Conservation (phyloP, 2,797 vertebrate genomes). For the Hirundo rustica region DNA sequence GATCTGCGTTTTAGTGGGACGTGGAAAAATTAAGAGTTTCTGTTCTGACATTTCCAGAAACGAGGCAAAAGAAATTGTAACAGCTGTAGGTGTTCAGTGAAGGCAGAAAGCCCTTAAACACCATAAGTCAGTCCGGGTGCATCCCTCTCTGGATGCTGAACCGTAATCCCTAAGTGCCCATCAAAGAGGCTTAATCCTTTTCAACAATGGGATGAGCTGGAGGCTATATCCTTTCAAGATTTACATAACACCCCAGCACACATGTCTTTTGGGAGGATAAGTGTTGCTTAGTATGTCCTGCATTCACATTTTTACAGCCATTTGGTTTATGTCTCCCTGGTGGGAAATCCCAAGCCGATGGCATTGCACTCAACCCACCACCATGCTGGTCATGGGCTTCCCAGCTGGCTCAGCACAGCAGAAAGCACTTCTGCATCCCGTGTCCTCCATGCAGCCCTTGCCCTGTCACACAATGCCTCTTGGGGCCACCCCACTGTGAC, state of each 20-base stretch:
- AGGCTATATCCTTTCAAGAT: slow-evolving; percentile 36
- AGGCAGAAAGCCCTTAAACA: slow-evolving; percentile 46
- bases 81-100: slow-evolving; percentile 29
- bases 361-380: background rate
- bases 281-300: background rate
- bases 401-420: background rate
- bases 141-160: background rate
- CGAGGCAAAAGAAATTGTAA: background rate
- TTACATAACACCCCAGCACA: slow-evolving; percentile 4
- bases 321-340: background rate
- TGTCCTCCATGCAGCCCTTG: background rate
- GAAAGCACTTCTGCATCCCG: background rate
- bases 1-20: background rate
- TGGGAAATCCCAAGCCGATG: background rate
- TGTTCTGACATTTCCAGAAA: slow-evolving; percentile 3
- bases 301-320: background rate
- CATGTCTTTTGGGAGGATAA: background rate
- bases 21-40: background rate
- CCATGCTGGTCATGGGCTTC: background rate
- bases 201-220: slow-evolving; percentile 50
- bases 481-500: accelerated
- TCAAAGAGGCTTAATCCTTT: slow-evolving; percentile 35
- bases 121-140: background rate
- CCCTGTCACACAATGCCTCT: accelerated
- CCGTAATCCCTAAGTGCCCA: slow-evolving; percentile 9